Evolutionary conservation across 2,888 invertebrate species (phyloP).

Genomic region (Ecdyonurus torrentis): DNA sequence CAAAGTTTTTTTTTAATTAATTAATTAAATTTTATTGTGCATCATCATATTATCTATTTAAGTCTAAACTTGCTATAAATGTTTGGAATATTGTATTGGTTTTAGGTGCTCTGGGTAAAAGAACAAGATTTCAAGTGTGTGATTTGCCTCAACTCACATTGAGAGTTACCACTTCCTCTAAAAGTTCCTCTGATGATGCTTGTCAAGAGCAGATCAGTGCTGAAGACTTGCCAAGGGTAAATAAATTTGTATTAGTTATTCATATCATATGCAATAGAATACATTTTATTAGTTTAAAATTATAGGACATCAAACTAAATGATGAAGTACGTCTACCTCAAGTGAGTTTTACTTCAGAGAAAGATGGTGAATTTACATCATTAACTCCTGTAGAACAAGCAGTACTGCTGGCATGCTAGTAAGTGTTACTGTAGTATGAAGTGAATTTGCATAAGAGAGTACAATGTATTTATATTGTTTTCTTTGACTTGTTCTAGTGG

Average conservation of each 20-base stretch:
- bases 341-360: constrained; percentile 48
- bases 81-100: constrained; percentile 12
- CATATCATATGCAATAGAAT: no score
- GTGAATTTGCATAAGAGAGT: no score
- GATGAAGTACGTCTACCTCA: constrained; percentile 77
- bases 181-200: no score
- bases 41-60: no score
- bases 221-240: constrained; percentile 5
- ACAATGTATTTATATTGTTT: neutral
- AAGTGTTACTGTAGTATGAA: constrained; percentile 23
- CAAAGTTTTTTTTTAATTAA: no score
- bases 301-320: constrained; percentile 47
- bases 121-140: constrained; percentile 76
- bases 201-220: no score
- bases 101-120: constrained; percentile 65
- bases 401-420: constrained; percentile 61
- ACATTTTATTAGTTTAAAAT: constrained; percentile 9
- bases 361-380: constrained; percentile 28
- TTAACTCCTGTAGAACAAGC: constrained; percentile 60
- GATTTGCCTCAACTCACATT: constrained; percentile 69
- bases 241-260: neutral
- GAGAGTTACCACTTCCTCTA: constrained; percentile 40
- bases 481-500: constrained; percentile 33
- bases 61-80: no score
- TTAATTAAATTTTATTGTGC: no score